Percentiles rank a stretch among this genome's conserved stretches.
Conservation (phyloP, 2,113 vertebrate genomes). For the Cyanoderma ruficeps region DNA sequence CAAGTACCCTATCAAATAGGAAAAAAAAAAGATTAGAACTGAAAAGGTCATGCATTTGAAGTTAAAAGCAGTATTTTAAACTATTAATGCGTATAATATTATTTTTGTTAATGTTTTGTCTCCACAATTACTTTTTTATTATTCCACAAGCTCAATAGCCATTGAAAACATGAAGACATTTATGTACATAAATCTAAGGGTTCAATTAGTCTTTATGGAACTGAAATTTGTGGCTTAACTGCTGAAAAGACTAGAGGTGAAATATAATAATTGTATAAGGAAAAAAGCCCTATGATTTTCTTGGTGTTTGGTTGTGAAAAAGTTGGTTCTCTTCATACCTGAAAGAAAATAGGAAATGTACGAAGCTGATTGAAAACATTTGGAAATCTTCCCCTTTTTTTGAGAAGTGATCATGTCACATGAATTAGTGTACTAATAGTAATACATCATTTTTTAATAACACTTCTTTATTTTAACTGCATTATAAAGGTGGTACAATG, state of each 20-base stretch:
- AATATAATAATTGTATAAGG: neutral
- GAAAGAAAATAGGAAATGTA: neutral
- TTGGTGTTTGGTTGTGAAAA: neutral
- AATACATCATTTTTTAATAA: conserved; percentile 35
- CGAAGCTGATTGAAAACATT: neutral
- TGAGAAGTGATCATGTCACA: neutral
- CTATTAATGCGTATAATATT: neutral
- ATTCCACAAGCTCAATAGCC: neutral
- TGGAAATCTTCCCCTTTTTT: neutral
- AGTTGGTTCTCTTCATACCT: neutral
- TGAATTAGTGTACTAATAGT: conserved; percentile 4
- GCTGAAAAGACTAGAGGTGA: neutral
- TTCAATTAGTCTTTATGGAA: neutral
- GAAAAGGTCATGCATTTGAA: neutral
- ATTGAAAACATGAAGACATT: neutral
- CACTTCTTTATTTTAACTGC: conserved; percentile 72
- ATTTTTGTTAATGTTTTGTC: neutral
- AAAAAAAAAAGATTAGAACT: neutral
- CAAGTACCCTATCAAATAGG: neutral
- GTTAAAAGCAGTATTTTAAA: neutral
- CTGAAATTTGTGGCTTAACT: neutral
- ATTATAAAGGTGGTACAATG: conserved; percentile 77
- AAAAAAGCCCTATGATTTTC: neutral
- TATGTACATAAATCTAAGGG: neutral
- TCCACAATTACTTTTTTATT: neutral